These are phyloP conservation scores for Drosophila pectinifera DNA, from an alignment of 1,140 invertebrate genomes.

Conservation along the genomic window DNA sequence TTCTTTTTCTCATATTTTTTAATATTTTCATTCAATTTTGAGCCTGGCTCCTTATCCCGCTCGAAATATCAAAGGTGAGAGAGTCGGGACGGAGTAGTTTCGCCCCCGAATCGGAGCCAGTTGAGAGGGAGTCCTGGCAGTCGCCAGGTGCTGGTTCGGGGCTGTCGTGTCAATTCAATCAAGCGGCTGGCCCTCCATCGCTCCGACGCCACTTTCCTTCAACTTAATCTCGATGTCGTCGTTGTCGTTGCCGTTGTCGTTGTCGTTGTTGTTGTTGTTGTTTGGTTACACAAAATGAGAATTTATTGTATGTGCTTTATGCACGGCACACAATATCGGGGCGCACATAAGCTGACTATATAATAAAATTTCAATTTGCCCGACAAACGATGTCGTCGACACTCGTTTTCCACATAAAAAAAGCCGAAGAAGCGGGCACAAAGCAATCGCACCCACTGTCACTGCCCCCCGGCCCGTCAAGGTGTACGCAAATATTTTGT, in stretches of 20 bases:
- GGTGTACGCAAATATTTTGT: slow-evolving; percentile 39
- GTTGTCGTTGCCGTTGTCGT: slow-evolving; percentile 21
- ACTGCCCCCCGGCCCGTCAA: slow-evolving; percentile 1
- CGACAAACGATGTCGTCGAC: slow-evolving; percentile 53
- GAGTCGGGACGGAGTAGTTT: slow-evolving; percentile 52
- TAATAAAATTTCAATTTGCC: slow-evolving; percentile 55
- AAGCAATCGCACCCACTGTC: slow-evolving; percentile 29
- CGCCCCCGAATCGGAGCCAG: slow-evolving; percentile 23
- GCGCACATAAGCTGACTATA: slow-evolving; percentile 44
- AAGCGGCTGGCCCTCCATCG: slow-evolving; percentile 47
- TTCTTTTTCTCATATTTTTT: slow-evolving; percentile 34
- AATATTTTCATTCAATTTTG: slow-evolving; percentile 73
- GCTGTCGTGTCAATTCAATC: slow-evolving; percentile 74
- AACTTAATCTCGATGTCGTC: slow-evolving; percentile 41
- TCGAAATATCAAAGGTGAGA: slow-evolving; percentile 72
- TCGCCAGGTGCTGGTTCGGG: neutral
- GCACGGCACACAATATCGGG: slow-evolving; percentile 66
- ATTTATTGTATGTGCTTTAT: slow-evolving; percentile 77
- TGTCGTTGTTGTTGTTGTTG: slow-evolving; percentile 29
- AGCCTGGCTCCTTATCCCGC: slow-evolving; percentile 25
- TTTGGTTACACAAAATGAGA: slow-evolving; percentile 76
- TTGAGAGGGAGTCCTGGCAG: slow-evolving; percentile 14
- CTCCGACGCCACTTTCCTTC: slow-evolving; percentile 30
- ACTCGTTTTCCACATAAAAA: slow-evolving; percentile 30
- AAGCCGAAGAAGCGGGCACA: slow-evolving; percentile 25